Evolutionary conservation across 2,113 vertebrate genomes (phyloP), one percentile per base, ranked within the genome.

Genomic region (Caretta caretta): DNA sequence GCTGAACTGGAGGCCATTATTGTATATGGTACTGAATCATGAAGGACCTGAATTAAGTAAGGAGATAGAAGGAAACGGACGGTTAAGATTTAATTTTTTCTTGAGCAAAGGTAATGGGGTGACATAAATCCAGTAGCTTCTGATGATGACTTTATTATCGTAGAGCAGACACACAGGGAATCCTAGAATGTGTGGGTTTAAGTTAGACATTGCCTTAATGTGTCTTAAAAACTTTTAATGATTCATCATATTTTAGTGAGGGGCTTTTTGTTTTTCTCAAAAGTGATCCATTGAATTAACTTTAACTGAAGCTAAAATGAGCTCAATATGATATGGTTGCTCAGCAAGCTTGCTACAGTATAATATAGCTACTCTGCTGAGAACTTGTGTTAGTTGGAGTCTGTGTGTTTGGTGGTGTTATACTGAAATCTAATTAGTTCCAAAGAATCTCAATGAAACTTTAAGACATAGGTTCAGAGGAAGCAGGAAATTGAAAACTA

Each of bases 401-500:
- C 38, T 8, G 75, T 42, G 38, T 42, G 38, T n/a, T 17, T 38
- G 19, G 17, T 65, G 16, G 16, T 69, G n/a, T 9, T 69, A 69
- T n/a, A 20, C 31, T 46, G 22, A 76, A 11, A 42, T 46, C 10
- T 42, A 46, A 48, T 76, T 38, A 22, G 19, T 72, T 76, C 42
- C 75, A 48, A 46, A 46, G 6, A 11, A 76, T 48, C 6, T 14
- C 42, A 76, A 76, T 35, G n/a, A 54, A 91, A 90, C 88, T 85
- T 38, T 53, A 25, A 27, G 84, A 78, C 0, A 13, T 46, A 0
- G 8, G 2, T 31, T 83, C n/a, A 65, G 48, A 86, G 7, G 7
- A 16, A 91, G 85, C 16, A 86, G 29, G 20, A 80, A 48, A 76
- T 27, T 76, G 42, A 46, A 76, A 46, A 12, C 38, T 48, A 48